Base-by-base conservation (phyloP, 2,113 vertebrate species). In the Nothoprocta perdicaria region DNA sequence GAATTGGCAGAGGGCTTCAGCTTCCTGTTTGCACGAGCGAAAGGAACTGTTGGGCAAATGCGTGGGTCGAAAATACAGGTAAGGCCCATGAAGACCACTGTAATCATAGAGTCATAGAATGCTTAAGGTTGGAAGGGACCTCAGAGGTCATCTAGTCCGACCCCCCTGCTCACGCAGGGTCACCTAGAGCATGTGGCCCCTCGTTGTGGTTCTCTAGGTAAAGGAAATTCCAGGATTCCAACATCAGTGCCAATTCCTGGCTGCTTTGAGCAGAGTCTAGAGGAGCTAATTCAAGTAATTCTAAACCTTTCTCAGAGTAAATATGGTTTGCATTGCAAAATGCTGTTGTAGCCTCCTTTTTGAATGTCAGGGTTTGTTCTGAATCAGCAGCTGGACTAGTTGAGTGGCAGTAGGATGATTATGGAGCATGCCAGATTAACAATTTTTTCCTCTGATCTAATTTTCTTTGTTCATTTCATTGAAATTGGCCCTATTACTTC, bases 381-480 rank as follows among this genome's bases (percentile, higher is more conserved):
- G 27, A 43, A 50, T 71, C 41, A 35, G 14, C 41, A n/a, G 23
- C 60, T 89, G 46, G 27, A 80, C 33, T 71, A 5, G 1, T 19
- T 78, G 43, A 94, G 78, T 84, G 29, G 38, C 33, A 57, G 2
- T n/a, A 55, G 33, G 71, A 43, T n/a, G 26, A 73, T 81, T 87
- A 53, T 50, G 35, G 77, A 72, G 35, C 46, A 65, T 79, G 68
- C 68, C 74, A 74, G 75, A 43, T 85, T 94, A 84, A 87, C 58
- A 16, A 23, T 92, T 79, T 90, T 91, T 96, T 52, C 92, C 57
- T 95, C 71, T 91, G 79, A 55, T 50, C 52, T 91, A 88, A 96
- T 96, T 96, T 96, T 71, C 86, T 95, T 96, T 96, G 80, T 95
- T 96, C 53, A 65, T 96, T 89, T 92, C 40, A 76, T 71, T 92